Conservation (phyloP, 2,113 vertebrate genomes). For the Solea senegalensis region DNA sequence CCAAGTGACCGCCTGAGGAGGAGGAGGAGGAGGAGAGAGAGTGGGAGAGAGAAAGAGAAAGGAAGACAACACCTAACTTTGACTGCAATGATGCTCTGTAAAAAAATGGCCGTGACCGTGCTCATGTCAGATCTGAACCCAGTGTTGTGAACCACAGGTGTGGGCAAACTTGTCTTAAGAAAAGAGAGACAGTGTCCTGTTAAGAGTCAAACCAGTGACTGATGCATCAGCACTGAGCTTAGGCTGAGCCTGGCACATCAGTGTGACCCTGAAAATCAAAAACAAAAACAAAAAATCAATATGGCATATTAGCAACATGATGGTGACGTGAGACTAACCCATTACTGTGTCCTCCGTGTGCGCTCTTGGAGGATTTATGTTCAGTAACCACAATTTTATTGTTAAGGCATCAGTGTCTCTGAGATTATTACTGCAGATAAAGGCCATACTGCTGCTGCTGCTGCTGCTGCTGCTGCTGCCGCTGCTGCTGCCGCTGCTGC, state of each 20-base stretch:
- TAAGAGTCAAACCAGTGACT: not conserved
- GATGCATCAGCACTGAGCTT: not conserved
- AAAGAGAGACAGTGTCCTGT: conserved; percentile 7
- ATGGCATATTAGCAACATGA: conserved; percentile 41
- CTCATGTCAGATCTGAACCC: conserved; percentile 41
- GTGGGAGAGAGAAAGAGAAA: not conserved
- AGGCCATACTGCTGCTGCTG: conserved; percentile 14
- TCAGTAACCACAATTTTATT: not conserved
- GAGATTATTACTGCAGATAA: conserved; percentile 24
- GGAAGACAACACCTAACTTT: conserved; percentile 20
- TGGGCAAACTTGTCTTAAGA: conserved; percentile 7
- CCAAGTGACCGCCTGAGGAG: conserved; percentile 60
- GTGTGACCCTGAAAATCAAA: conserved; percentile 27
- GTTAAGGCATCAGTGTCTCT: conserved; percentile 19
- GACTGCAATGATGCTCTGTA: conserved; percentile 23
- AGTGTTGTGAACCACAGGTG: conserved; percentile 26
- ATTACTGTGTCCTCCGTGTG: conserved; percentile 29
- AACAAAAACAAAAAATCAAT: conserved; percentile 22
- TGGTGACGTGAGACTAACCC: conserved; percentile 43
- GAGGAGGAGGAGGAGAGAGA: conserved; percentile 2
- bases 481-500: no score
- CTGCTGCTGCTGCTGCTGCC: no score
- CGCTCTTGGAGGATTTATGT: conserved; percentile 8
- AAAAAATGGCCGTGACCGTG: conserved; percentile 14
- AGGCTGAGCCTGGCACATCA: conserved; percentile 29